Conservation (phyloP, 2,113 vertebrate species). For the Heliornis fulica region DNA sequence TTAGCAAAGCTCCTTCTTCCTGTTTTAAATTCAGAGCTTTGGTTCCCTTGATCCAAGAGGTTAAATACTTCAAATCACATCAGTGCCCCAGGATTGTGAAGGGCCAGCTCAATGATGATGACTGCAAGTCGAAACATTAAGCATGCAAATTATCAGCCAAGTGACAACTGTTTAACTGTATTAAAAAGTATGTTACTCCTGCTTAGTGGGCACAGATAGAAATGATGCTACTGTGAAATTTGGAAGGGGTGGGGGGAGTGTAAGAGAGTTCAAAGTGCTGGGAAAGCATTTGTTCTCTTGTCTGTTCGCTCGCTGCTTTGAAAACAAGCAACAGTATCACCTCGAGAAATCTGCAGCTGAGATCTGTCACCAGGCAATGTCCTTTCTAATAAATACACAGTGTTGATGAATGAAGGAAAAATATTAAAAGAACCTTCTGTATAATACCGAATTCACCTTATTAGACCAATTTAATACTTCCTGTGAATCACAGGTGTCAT, state of each 20-base stretch:
- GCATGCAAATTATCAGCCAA: conserved; percentile 58
- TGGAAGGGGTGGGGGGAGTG: background rate
- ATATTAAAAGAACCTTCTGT: background rate
- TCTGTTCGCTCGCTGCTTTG: conserved; percentile 43
- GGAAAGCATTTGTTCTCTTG: conserved; percentile 55
- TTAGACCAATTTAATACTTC: background rate
- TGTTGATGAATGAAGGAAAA: conserved; percentile 41
- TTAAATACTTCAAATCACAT: conserved; percentile 52
- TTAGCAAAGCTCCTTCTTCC: background rate
- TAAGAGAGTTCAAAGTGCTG: conserved; percentile 30
- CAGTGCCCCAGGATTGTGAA: conserved; percentile 35
- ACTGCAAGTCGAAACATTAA: background rate
- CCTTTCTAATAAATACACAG: conserved; percentile 54
- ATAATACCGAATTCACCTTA: background rate
- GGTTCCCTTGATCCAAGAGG: conserved; percentile 3
- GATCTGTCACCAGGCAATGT: conserved; percentile 42
- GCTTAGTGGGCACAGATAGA: conserved; percentile 25
- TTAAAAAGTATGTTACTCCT: conserved; percentile 23
- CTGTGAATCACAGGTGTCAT: background rate
- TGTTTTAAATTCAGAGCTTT: conserved; percentile 32
- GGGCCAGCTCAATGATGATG: conserved; percentile 41
- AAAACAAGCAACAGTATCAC: conserved; percentile 35
- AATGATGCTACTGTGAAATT: conserved; percentile 33
- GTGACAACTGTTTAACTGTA: conserved; percentile 45
- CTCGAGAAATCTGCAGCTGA: conserved; percentile 50